These are phyloP conservation scores for Steatornis caripensis DNA, from an alignment of 2,113 vertebrate genomes.

Conservation along the genomic window DNA sequence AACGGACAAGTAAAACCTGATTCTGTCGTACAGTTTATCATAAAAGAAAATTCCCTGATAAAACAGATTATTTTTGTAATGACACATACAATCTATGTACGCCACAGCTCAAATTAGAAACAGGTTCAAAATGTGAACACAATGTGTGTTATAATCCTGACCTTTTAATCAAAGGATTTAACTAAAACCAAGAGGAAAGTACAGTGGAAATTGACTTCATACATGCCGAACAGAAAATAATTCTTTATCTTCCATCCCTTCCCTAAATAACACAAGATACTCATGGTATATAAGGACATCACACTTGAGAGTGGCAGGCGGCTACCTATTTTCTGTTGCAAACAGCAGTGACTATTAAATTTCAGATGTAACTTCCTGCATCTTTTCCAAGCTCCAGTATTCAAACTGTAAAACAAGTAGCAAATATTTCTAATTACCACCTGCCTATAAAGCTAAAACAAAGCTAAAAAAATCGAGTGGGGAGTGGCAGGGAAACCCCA, in stretches of 20 bases:
- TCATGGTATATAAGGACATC: not conserved
- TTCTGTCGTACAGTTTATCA: not conserved
- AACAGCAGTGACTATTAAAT: not conserved
- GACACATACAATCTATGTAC: not conserved
- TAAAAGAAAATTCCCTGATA: not conserved
- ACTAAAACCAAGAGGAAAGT: not conserved
- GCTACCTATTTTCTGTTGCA: not conserved
- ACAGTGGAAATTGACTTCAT: not conserved
- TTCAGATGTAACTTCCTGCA: not conserved
- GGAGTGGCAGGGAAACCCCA: not conserved
- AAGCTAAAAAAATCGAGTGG: not conserved
- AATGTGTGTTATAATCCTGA: not conserved
- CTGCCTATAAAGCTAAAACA: not conserved
- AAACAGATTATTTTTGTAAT: not conserved
- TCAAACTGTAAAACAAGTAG: not conserved
- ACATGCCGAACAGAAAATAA: rapidly evolving
- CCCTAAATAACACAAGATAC: not conserved
- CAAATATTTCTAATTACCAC: not conserved
- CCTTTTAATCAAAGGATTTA: not conserved
- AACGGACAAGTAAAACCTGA: not conserved
- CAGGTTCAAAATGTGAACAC: not conserved
- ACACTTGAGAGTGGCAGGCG: not conserved
- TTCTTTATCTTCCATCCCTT: not conserved
- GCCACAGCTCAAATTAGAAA: not conserved
- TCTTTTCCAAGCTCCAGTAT: not conserved